phyloP scores from a whole-genome alignment of 2,888 invertebrate genomes.

The Papilio gigon region DNA sequence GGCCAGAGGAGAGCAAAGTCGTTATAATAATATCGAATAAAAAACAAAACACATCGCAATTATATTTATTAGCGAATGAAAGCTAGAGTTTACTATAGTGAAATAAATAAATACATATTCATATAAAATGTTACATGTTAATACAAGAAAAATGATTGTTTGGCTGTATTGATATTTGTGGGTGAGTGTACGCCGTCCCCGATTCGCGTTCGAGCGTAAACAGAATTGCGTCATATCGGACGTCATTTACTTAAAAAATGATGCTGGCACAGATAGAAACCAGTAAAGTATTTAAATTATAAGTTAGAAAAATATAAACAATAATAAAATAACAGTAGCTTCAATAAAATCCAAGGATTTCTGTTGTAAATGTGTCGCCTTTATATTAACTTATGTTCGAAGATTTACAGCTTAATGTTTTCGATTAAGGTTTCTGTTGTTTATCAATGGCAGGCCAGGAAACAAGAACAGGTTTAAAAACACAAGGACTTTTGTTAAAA shows the following conservation, averaged over 20 bases:
- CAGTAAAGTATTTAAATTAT: conserved; percentile 29
- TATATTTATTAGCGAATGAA: conserved; percentile 30
- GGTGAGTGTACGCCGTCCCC: conserved; percentile 45
- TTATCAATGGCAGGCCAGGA: background rate
- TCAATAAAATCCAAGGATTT: conserved; percentile 4
- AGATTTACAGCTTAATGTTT: background rate
- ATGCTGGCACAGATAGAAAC: conserved; percentile 34
- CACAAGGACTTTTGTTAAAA: background rate
- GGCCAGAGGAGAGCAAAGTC: conserved; percentile 33
- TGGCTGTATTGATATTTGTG: conserved; percentile 28
- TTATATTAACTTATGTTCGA: background rate
- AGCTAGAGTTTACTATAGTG: conserved; percentile 24
- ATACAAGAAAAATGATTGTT: conserved; percentile 24
- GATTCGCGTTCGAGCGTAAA: conserved; percentile 52
- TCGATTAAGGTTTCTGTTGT: background rate
- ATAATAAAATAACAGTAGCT: background rate
- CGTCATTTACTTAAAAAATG: conserved; percentile 49
- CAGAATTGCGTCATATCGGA: conserved; percentile 55
- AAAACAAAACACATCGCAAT: conserved; percentile 31
- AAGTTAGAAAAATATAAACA: background rate
- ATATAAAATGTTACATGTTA: conserved; percentile 19
- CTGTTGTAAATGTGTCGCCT: background rate
- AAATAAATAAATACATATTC: conserved; percentile 5
- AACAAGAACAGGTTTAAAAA: background rate
- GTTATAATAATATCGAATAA: conserved; percentile 32